These are phyloP conservation scores for Oreohelix idahoensis DNA, from an alignment of 1,140 invertebrate genomes.

Conservation along the genomic window DNA sequence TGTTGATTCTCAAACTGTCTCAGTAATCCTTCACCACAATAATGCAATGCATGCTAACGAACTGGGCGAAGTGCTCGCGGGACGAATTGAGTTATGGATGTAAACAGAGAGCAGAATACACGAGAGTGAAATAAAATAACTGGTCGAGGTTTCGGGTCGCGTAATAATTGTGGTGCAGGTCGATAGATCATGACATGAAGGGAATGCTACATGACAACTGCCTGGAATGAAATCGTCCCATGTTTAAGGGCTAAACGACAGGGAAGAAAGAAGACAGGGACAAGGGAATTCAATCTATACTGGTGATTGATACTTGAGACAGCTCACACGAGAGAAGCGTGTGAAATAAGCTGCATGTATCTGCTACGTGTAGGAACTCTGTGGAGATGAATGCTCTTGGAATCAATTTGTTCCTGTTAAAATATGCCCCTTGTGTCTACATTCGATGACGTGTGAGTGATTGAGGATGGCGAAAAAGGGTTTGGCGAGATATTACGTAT, in stretches of 20 bases:
- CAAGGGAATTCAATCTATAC: not conserved
- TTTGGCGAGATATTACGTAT: too few relatives aligned
- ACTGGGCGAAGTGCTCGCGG: not conserved
- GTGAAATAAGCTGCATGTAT: not conserved
- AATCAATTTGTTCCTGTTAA: not conserved
- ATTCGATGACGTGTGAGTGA: not conserved
- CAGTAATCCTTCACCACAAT: not conserved
- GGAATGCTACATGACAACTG: not conserved
- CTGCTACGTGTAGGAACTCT: not conserved
- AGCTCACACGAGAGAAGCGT: not conserved
- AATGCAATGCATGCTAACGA: not conserved
- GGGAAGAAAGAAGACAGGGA: not conserved
- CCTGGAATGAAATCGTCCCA: not conserved
- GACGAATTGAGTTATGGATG: not conserved
- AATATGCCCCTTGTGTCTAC: not conserved
- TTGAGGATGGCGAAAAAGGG: too few relatives aligned
- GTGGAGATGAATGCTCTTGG: not conserved
- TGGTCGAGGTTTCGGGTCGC: not conserved
- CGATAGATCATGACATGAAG: not conserved
- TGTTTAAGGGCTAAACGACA: not conserved
- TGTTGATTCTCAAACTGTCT: not conserved
- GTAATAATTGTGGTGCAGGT: not conserved
- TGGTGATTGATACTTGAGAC: conserved; percentile 1
- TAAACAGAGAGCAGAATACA: not conserved
- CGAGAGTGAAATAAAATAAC: not conserved